phyloP scores from a whole-genome alignment of 2,113 vertebrate species.

The Psilopogon haemacephalus region DNA sequence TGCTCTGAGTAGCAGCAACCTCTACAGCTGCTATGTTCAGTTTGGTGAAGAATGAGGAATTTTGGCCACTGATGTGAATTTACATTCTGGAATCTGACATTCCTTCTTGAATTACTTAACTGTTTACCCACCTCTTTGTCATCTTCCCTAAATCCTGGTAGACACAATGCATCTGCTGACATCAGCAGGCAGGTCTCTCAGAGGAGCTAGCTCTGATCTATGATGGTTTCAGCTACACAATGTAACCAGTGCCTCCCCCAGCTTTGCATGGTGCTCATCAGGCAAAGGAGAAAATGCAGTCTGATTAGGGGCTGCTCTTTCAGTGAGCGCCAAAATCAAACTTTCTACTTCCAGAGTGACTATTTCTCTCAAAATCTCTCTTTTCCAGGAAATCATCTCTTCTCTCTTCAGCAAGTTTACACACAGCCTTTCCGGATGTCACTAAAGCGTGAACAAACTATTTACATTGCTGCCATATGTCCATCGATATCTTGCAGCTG shows the following conservation, averaged over 20 bases:
- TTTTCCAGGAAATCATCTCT: conserved; percentile 22
- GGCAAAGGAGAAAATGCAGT: background rate
- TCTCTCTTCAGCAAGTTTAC: conserved; percentile 47
- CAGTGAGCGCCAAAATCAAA: background rate
- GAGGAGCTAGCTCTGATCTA: background rate
- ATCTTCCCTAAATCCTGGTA: conserved; percentile 7
- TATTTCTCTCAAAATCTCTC: background rate
- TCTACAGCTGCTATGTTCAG: background rate
- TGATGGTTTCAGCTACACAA: background rate
- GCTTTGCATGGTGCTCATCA: background rate
- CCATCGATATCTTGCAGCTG: conserved; percentile 30
- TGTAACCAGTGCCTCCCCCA: background rate
- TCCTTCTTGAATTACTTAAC: background rate
- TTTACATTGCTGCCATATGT: conserved; percentile 57
- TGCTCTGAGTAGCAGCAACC: background rate
- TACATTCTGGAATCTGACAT: background rate
- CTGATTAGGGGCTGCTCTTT: conserved; percentile 4
- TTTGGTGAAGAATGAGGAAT: background rate
- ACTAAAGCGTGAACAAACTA: conserved; percentile 44
- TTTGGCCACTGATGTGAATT: background rate
- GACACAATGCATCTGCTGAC: background rate
- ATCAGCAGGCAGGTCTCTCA: background rate
- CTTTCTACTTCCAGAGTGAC: background rate
- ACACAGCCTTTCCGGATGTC: conserved; percentile 54
- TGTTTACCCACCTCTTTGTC: background rate